These are phyloP conservation scores for Ormyrus pomaceus DNA, from an alignment of 2,888 invertebrate genomes.

Conservation along the genomic window DNA sequence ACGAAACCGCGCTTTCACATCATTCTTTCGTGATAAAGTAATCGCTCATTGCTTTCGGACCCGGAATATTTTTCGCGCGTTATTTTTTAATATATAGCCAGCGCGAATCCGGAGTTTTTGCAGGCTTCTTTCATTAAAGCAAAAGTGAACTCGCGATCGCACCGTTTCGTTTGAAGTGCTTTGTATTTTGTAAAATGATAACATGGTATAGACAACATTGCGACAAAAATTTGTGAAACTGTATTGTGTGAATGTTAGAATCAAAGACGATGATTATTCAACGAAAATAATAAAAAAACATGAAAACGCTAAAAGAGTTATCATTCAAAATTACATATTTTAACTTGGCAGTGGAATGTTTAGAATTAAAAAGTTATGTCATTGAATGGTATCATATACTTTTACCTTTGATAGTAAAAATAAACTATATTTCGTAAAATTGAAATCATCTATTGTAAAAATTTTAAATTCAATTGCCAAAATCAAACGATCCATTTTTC, in stretches of 20 bases:
- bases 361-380: constrained; percentile 26
- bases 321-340: constrained; percentile 37
- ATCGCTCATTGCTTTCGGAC: no score
- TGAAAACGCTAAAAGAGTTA: constrained; percentile 32
- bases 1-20: constrained; percentile 1
- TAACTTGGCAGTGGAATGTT: constrained; percentile 27
- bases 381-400: constrained; percentile 28
- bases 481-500: background rate
- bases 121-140: background rate
- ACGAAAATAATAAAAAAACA: constrained; percentile 36
- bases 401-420: constrained; percentile 31
- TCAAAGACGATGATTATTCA: constrained; percentile 35
- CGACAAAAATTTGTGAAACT: constrained; percentile 28
- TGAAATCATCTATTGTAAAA: background rate
- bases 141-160: constrained; percentile 1
- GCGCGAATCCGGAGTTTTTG: background rate
- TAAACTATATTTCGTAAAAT: constrained; percentile 28
- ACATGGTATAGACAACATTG: constrained; percentile 1
- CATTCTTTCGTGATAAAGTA: no score
- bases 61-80: no score
- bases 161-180: constrained; percentile 13
- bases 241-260: constrained; percentile 43
- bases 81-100: no score
- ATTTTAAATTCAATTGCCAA: constrained; percentile 18
- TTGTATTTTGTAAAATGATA: background rate